Evolutionary conservation across 64 coral and sea anemone genomes (phyloP), one percentile per base, ranked within the genome.

Genomic region (Dendronephthya gigantea): DNA sequence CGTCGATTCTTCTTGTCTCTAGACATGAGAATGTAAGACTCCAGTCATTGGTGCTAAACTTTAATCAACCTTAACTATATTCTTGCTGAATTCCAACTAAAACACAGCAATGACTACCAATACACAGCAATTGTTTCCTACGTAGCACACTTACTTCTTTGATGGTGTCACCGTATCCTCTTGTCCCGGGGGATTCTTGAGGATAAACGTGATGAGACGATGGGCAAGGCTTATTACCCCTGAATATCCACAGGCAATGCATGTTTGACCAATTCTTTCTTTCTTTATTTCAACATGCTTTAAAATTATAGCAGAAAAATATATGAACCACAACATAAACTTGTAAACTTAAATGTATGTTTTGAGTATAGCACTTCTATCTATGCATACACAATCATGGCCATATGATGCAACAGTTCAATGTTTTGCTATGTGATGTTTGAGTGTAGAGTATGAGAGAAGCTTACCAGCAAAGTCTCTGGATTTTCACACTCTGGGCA

Each of bases 401-500:
- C n/a, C n/a, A n/a, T n/a, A n/a, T n/a, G n/a, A n/a, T n/a, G n/a
- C n/a, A n/a, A n/a, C n/a, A n/a, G n/a, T n/a, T n/a, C n/a, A n/a
- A n/a, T n/a, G n/a, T n/a, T n/a, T n/a, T n/a, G n/a, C n/a, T n/a
- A n/a, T n/a, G n/a, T n/a, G n/a, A n/a, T n/a, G n/a, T n/a, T n/a
- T n/a, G n/a, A n/a, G n/a, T n/a, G n/a, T n/a, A n/a, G n/a, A n/a
- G n/a, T n/a, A n/a, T n/a, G n/a, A n/a, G 22, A 35, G 2, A 35
- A 83, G 23, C 82, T 83, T 90, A 98, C 95, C 92, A 98, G 65
- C 15, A 91, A 90, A 62, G 95, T 98, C 84, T 98, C 95, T 69
- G 95, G 95, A 83, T 98, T 98, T 34, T 98, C 95, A 65, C 95
- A 98, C 19, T 89, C 86, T 15, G 95, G 91, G 29, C 95, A 98